Percentiles rank a stretch among this genome's conserved stretches.
phyloP scores from a whole-genome alignment of 2,888 invertebrate genomes.

The Cephus runcator region DNA sequence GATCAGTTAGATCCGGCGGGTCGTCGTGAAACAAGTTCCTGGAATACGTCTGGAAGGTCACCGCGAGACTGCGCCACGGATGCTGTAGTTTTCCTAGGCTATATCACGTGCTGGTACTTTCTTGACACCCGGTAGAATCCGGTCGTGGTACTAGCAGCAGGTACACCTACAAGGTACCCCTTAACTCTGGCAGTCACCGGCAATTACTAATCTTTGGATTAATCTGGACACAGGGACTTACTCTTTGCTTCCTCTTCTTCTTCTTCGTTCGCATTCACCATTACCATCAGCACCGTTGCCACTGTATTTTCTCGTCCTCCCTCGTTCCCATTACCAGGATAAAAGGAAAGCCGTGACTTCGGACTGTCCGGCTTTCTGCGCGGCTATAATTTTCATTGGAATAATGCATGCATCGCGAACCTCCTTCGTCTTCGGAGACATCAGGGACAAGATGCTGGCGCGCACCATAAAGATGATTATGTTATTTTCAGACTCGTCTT shows the following conservation, averaged over 20 bases:
- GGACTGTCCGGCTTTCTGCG: not conserved
- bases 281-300: not conserved
- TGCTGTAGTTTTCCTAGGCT: not conserved
- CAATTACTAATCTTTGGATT: slow-evolving; percentile 7
- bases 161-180: not conserved
- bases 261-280: not conserved
- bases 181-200: not conserved
- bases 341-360: not conserved
- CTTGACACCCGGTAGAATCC: not conserved
- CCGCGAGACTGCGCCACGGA: not conserved
- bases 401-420: slow-evolving; percentile 1
- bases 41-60: not conserved
- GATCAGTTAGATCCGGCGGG: slow-evolving; percentile 10
- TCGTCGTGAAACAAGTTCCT: not conserved
- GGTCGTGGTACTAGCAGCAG: not conserved
- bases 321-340: slow-evolving; percentile 1
- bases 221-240: not conserved
- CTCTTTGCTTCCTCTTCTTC: not conserved
- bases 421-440: slow-evolving; percentile 1
- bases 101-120: not conserved
- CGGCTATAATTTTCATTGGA: not conserved
- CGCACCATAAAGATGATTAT: not conserved
- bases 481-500: not conserved
- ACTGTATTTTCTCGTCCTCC: not conserved
- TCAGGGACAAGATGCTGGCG: not conserved